Evolutionary conservation across 2,113 vertebrate species (phyloP), one percentile per base, ranked within the genome.

Genomic region (Hydrolagus affinis): DNA sequence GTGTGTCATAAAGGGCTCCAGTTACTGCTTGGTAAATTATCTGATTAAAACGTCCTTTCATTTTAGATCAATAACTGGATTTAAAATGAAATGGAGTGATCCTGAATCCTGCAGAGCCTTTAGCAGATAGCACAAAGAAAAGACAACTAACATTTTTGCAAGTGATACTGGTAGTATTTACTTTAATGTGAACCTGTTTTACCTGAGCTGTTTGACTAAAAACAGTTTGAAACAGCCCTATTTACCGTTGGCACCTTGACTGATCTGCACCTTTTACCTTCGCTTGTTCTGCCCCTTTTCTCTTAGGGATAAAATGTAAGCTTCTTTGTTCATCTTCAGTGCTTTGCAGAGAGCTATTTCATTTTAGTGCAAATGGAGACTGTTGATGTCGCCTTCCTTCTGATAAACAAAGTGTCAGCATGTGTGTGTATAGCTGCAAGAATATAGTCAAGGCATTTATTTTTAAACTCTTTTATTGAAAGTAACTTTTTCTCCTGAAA

Each of bases 1-100:
- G 92, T 95, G 93, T 95, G 94, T 95, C 94, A 96, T 93, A 93
- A 93, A 92, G 70, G 88, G 91, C 92, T 95, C 91, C 91, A 91
- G 90, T 95, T 95, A 94, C 94, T 87, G 88, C 86, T 88, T 85
- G 0, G 89, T 87, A 91, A 93, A 93, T 95, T 94, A 94, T 95
- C 93, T 90, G 91, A 91, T 95, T 95, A 96, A 95, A 89, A 92
- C 89, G 92, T 89, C 88, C 92, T 94, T 94, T 95, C 91, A 91
- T 91, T 93, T 88, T 87, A 69, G 87, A 78, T 86, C 86, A 85
- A 86, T 87, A 85, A 86, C 85, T 85, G 83, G 77, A 86, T 69
- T 86, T 59, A 70, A 86, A 85, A 71, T 85, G 30, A 74, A 78
- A 62, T 70, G 64, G 60, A 83, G 32, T 32, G 28, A 66, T 68